Evolutionary conservation across 2,888 invertebrate species (phyloP), one percentile per base, ranked within the genome.

Genomic region (Melinaea menophilus): DNA sequence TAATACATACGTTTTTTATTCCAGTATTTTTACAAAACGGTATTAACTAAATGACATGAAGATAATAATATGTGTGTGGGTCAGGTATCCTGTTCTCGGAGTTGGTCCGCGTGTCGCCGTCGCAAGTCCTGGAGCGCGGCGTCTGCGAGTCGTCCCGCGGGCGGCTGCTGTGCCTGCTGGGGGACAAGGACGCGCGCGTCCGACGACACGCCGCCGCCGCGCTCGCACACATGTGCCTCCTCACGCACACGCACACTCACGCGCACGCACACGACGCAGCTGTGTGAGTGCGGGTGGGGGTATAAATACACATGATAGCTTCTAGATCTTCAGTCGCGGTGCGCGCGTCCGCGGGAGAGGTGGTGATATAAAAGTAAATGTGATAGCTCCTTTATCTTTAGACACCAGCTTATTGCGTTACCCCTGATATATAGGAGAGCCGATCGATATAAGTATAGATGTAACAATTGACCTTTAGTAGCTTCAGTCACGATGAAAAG

Each of bases 171-270:
- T 91, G 91, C 61, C 84, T 94, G 2, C 76, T 93, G 56, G 90
- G 91, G 60, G 94, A 94, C 72, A 76, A 87, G 3, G 88, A 91
- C 63, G 86, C 92, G 1, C 80, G 79, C 5, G 94, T 94, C 1
- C 78, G 93, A 12, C 89, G 92, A 66, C 88, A 92, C 73, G 86
- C 93, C 0, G 92, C 92, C 0, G 84, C 92, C 75, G 93, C 93
- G 0, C 85, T 93, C 22, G 91, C 93, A 0, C 84, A 84, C 69
- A 76, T 91, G 2, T 87, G 86, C 59, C 77, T 90, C 0, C 77
- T 84, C 41, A 41, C 41, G 11, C 41, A 41, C 41, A 41, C 41
- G 3, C 9, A 41, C 41, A 9, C 41, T 2, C 41, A 7, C 41
- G 41, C 41, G 37, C 37, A 37, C 37, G 37, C 37, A 37, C 37